phyloP scores from a whole-genome alignment of 2,888 invertebrate genomes.

The Mycalesis mineus region DNA sequence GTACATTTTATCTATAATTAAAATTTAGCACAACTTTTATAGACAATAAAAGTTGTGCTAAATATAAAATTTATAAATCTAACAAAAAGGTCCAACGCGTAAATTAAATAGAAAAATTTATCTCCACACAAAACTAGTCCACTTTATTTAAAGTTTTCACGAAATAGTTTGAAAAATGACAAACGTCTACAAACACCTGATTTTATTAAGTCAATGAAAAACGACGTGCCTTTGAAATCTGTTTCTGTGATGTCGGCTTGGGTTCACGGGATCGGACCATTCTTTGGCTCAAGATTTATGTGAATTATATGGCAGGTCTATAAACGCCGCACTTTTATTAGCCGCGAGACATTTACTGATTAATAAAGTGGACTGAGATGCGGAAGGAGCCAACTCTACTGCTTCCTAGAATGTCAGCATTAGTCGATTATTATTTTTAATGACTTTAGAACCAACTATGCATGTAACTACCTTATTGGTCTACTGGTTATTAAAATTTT shows the following conservation, averaged over 20 bases:
- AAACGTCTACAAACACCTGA: constrained; percentile 66
- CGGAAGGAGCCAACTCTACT: constrained; percentile 61
- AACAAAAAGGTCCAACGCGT: not conserved
- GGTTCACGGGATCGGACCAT: constrained; percentile 45
- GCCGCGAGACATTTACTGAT: constrained; percentile 72
- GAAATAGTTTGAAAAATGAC: constrained; percentile 43
- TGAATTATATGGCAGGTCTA: constrained; percentile 67
- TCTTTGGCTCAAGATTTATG: constrained; percentile 68
- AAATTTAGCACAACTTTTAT: too few relatives aligned
- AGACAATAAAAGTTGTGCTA: too few relatives aligned
- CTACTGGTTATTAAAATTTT: too few relatives aligned
- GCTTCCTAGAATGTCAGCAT: constrained; percentile 57
- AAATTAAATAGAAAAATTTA: not conserved
- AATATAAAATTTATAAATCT: too few relatives aligned
- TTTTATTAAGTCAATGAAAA: constrained; percentile 64
- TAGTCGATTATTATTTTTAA: constrained; percentile 21
- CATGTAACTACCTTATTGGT: not conserved
- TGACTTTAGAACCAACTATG: not conserved
- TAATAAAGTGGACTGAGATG: constrained; percentile 71
- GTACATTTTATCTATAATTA: too few relatives aligned
- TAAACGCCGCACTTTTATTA: constrained; percentile 72
- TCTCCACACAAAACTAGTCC: not conserved
- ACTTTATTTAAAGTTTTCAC: not conserved
- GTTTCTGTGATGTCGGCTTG: constrained; percentile 65
- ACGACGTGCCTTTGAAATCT: constrained; percentile 68